phyloP scores from a whole-genome alignment of 2,113 vertebrate species.

The Lophochroa leadbeateri region DNA sequence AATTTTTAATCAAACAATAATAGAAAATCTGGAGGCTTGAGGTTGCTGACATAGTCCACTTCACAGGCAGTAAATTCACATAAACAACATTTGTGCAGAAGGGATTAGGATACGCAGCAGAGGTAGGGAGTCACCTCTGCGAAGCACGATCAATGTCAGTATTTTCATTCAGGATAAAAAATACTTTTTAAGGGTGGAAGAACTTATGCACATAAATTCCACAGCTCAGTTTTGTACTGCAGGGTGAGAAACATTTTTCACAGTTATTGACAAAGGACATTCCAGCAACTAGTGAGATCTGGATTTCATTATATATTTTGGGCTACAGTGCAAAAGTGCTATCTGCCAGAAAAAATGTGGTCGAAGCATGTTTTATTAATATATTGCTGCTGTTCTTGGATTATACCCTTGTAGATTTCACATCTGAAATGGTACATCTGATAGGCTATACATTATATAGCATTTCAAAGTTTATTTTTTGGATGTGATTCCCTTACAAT shows the following conservation, averaged over 20 bases:
- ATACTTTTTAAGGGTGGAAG: conserved; percentile 27
- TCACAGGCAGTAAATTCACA: neutral
- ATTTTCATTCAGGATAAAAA: conserved; percentile 39
- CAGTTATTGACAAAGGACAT: conserved; percentile 35
- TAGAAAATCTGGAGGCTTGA: neutral
- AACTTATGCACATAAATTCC: conserved; percentile 28
- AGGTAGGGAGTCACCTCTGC: neutral
- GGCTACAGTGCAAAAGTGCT: neutral
- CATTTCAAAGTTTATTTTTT: neutral
- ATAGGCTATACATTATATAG: neutral
- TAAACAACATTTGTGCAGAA: neutral
- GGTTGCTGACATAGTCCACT: neutral
- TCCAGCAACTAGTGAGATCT: conserved; percentile 43
- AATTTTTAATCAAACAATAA: neutral
- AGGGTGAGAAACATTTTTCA: conserved; percentile 42
- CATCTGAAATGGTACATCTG: conserved; percentile 17
- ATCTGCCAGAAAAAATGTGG: conserved; percentile 54
- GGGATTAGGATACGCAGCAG: neutral
- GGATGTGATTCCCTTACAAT: neutral
- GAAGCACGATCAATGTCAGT: neutral
- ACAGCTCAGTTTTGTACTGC: neutral
- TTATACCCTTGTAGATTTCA: conserved; percentile 29
- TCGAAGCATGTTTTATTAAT: conserved; percentile 36
- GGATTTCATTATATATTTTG: conserved; percentile 51
- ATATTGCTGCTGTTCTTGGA: conserved; percentile 63